phyloP scores from a whole-genome alignment of 2,888 invertebrate species.

The Drosophila demipolita region DNA sequence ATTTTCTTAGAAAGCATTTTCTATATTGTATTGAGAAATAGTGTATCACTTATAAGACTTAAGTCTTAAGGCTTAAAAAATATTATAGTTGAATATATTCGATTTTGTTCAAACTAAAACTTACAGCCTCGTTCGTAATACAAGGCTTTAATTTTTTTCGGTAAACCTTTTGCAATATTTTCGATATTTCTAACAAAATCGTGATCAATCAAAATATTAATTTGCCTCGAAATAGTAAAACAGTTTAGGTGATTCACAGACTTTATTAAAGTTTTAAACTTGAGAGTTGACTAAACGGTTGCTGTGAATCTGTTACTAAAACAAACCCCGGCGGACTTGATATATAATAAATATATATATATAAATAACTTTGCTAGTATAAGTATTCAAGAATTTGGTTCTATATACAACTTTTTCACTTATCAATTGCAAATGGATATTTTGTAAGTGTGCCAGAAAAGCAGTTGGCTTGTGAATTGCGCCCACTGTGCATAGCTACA shows the following conservation, averaged over 20 bases:
- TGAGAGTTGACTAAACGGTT: background rate
- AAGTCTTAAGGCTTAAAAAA: background rate
- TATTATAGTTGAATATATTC: background rate
- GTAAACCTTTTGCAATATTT: background rate
- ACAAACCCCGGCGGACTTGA: background rate
- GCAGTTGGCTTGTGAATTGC: background rate
- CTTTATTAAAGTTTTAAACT: background rate
- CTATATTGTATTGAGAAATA: background rate
- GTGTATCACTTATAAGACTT: background rate
- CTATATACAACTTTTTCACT: background rate
- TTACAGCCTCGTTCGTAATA: background rate
- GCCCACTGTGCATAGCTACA: constrained; percentile 3
- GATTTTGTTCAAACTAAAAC: background rate
- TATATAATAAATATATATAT: background rate
- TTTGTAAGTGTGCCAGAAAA: background rate
- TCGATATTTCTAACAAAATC: background rate
- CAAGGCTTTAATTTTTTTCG: background rate
- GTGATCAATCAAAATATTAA: background rate
- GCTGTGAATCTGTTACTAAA: background rate
- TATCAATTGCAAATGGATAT: background rate
- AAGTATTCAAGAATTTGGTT: background rate
- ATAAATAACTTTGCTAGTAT: background rate
- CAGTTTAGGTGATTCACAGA: background rate
- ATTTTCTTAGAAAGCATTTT: background rate
- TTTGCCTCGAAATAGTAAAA: accelerated